A percentile compares a stretch with the other conserved stretches of the same genome.
These are phyloP conservation scores for Ciconia boyciana DNA, from an alignment of 2,113 vertebrate genomes.

Conservation along the genomic window DNA sequence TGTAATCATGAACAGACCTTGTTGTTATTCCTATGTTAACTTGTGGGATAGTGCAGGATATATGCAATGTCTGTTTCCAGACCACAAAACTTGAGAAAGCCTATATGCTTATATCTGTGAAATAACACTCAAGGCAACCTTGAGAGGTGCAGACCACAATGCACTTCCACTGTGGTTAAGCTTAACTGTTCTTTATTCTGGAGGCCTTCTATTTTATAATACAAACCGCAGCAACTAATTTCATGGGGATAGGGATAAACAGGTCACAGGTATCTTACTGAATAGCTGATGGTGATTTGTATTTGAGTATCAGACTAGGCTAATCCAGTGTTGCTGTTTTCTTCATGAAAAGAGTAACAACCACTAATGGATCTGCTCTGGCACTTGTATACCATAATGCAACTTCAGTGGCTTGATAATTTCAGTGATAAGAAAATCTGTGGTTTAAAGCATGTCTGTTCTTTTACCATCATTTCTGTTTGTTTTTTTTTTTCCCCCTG, in stretches of 20 bases:
- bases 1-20: conserved; percentile 22
- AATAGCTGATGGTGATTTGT: not conserved
- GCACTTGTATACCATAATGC: not conserved
- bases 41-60: conserved; percentile 9
- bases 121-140: not conserved
- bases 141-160: not conserved
- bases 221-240: not conserved
- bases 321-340: not conserved
- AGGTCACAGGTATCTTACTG: not conserved
- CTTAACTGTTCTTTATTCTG: conserved; percentile 3
- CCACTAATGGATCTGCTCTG: not conserved
- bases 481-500: not conserved
- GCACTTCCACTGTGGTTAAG: not conserved
- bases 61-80: not conserved
- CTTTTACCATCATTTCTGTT: not conserved
- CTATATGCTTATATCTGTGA: not conserved
- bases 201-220: not conserved
- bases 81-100: conserved; percentile 9
- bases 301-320: not conserved
- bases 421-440: not conserved
- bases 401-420: not conserved
- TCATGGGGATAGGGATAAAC: not conserved
- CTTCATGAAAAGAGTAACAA: not conserved
- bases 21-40: not conserved
- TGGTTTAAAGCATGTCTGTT: not conserved